A percentile compares a stretch with the other conserved stretches of the same genome.
Conservation (phyloP, 2,888 invertebrate species). For the Leptopterna dolabrata region DNA sequence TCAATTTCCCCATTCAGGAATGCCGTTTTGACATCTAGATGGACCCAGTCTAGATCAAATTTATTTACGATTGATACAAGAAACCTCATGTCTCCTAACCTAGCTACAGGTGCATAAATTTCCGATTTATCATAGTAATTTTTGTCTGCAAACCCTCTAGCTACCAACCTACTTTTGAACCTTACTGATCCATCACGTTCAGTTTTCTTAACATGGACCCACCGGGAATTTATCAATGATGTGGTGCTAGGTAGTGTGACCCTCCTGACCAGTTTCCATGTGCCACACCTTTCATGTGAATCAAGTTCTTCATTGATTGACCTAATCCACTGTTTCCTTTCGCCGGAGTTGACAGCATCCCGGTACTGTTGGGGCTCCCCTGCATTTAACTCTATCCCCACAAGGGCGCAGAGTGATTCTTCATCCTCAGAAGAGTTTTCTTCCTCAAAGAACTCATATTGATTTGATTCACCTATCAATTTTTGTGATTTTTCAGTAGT, state of each 20-base stretch:
- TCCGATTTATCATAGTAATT: background rate
- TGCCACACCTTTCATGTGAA: background rate
- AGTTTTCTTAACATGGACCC: constrained; percentile 1
- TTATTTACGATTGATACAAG: background rate
- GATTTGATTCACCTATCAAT: no score
- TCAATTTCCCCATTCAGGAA: constrained; percentile 10
- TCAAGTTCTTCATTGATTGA: background rate
- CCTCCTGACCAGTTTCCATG: background rate
- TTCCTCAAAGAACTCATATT: no score
- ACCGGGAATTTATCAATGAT: background rate
- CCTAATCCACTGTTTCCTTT: background rate
- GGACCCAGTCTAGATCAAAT: background rate
- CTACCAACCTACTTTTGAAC: background rate
- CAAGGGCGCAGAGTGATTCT: no score
- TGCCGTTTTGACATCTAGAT: constrained; percentile 29
- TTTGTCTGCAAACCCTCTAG: constrained; percentile 14
- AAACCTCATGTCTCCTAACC: background rate
- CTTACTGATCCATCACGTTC: background rate
- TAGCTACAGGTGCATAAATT: constrained; percentile 10
- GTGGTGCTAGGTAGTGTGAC: background rate
- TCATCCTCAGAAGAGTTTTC: no score
- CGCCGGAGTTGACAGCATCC: background rate
- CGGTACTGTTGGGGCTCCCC: background rate
- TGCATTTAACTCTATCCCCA: no score
- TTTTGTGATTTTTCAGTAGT: no score